Conservation (phyloP, 2,888 invertebrate genomes). For the Pachliopta kotzebuea region DNA sequence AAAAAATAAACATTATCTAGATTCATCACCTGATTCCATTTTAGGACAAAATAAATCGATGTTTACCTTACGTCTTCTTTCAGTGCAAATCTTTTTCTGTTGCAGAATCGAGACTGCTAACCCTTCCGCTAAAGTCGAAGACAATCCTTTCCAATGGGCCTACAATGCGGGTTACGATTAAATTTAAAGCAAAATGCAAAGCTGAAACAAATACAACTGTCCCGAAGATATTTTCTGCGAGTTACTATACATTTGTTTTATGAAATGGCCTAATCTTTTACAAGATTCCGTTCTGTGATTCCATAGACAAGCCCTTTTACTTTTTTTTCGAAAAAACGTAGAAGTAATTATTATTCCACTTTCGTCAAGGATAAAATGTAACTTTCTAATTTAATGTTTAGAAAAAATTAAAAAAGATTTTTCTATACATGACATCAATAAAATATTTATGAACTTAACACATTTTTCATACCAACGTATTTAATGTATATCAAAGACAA, state of each 20-base stretch:
- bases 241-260: constrained; percentile 82
- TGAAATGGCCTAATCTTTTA: constrained; percentile 82
- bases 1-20: constrained; percentile 44
- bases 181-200: constrained; percentile 79
- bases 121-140: constrained; percentile 74
- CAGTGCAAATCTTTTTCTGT: constrained; percentile 78
- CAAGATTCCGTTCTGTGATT: constrained; percentile 80
- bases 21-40: constrained; percentile 61
- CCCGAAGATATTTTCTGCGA: constrained; percentile 80
- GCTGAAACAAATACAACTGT: constrained; percentile 81
- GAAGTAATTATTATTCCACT: constrained; percentile 59
- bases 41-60: constrained; percentile 77
- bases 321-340: constrained; percentile 68
- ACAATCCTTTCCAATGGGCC: constrained; percentile 73
- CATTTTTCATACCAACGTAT: not conserved
- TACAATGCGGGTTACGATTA: constrained; percentile 73
- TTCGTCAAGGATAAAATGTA: constrained; percentile 43
- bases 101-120: constrained; percentile 78
- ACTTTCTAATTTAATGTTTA: not conserved
- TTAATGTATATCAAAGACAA: too few species aligned
- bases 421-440: not conserved
- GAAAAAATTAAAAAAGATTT: not conserved
- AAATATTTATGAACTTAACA: not conserved
- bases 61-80: constrained; percentile 80
- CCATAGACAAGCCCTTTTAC: constrained; percentile 72